Evolutionary conservation across 2,797 vertebrate genomes (phyloP), one percentile per base, ranked within the genome.

Genomic region (Oreochromis grahami): DNA sequence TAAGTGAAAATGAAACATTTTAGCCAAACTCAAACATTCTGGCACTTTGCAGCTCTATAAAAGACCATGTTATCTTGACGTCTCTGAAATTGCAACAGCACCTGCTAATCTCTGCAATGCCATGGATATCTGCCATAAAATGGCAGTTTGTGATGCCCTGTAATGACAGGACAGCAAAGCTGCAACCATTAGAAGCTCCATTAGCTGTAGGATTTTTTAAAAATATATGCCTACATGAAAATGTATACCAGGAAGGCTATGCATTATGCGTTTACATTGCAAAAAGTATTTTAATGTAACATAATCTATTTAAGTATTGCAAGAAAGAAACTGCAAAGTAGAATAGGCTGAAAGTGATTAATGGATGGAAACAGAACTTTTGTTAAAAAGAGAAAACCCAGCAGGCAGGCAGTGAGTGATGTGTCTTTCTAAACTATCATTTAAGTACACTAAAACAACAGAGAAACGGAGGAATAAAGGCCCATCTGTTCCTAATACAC

Each of bases 301-400:
- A 72, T 72, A 50, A 0, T 74, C 26, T 3, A 12, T 0, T 29
- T 50, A 74, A 50, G 70, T 26, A 10, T 15, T 15, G 63, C 63
- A 68, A 68, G 10, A n/a, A 32, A 50, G 6, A 74, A 74, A 74
- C 3, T 72, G 24, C 15, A 48, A 50, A 74, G 43, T 32, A 50
- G 68, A 50, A 32, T 12, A 50, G 10, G 41, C 43, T 48, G 41
- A 48, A 72, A 3, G n/a, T 26, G 14, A 45, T 45, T 45, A 45
- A 70, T 70, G 65, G 65, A 70, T 26, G 41, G 24, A 70, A 26
- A 70, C 65, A 70, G 65, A 26, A 70, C 21, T 26, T 70, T 26
- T 45, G 41, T 70, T 45, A 26, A 32, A 78, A 48, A 65, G 21
- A 68, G 21, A 79, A 36, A 65, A 2, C 12, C 11, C 58, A 26